These are phyloP conservation scores for Meghimatium bilineatum DNA, from an alignment of 2,888 invertebrate genomes.

Conservation along the genomic window DNA sequence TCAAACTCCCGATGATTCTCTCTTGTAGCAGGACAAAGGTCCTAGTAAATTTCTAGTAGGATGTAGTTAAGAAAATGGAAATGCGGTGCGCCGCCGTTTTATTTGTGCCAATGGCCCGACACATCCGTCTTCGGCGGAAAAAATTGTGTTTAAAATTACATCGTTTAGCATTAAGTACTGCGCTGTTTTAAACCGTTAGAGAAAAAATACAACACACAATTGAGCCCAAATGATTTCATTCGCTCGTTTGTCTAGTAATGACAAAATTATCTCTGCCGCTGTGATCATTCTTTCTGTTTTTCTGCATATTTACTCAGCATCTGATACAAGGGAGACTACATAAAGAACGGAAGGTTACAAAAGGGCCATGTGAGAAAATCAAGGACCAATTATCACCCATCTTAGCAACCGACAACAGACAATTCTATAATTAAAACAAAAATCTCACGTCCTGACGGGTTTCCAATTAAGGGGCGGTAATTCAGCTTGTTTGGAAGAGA, in stretches of 20 bases:
- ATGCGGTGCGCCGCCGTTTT: too few species aligned
- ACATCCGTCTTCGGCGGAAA: too few species aligned
- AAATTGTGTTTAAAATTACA: too few species aligned
- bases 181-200: too few species aligned
- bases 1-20: too few species aligned
- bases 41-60: too few species aligned
- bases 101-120: too few species aligned
- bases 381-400: constrained; percentile 42
- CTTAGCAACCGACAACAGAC: constrained; percentile 14
- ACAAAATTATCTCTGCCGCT: constrained; percentile 2
- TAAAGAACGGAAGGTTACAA: constrained; percentile 7
- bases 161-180: too few species aligned
- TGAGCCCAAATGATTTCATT: neutral
- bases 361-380: constrained; percentile 40
- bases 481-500: neutral
- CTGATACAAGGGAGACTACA: constrained; percentile 27
- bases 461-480: constrained; percentile 34
- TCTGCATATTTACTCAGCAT: constrained; percentile 14
- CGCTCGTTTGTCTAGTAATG: neutral
- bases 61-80: too few species aligned
- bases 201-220: too few species aligned
- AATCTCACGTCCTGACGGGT: constrained; percentile 29
- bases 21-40: too few species aligned
- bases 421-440: constrained; percentile 36
- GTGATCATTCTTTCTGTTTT: neutral